A percentile compares a stretch with the other conserved stretches of the same genome.
phyloP scores from a whole-genome alignment of 2,797 vertebrate genomes.

The Podarcis lilfordi region DNA sequence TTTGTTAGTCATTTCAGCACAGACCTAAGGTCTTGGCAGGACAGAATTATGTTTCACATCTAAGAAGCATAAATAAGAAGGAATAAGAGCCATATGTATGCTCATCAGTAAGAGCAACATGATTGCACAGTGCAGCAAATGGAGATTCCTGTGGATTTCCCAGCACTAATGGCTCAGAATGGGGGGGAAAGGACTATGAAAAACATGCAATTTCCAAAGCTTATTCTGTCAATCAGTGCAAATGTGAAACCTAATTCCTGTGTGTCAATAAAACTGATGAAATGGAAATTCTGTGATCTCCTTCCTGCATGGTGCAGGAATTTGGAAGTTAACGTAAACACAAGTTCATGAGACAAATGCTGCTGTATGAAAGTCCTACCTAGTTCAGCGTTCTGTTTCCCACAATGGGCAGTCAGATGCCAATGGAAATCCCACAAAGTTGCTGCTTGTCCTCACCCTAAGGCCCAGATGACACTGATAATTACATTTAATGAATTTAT shows the following conservation, averaged over 20 bases:
- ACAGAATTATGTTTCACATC: constrained; percentile 35
- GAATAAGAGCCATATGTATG: background rate
- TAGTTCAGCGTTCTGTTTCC: background rate
- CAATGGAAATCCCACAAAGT: background rate
- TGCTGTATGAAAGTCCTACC: background rate
- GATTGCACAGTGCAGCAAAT: constrained; percentile 39
- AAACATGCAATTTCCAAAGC: constrained; percentile 39
- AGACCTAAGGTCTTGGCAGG: constrained; percentile 12
- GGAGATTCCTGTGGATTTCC: constrained; percentile 34
- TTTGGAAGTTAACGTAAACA: background rate
- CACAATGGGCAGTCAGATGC: background rate
- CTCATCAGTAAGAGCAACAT: constrained; percentile 44
- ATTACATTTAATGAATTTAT: background rate
- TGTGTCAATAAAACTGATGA: constrained; percentile 36
- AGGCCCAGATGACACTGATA: background rate
- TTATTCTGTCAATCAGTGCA: background rate
- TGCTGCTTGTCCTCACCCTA: background rate
- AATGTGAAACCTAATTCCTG: background rate
- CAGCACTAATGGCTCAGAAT: constrained; percentile 26
- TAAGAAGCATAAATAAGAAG: background rate
- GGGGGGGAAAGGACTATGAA: constrained; percentile 27
- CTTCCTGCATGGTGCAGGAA: background rate
- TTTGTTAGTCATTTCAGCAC: background rate
- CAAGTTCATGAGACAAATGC: background rate
- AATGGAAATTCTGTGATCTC: background rate